Percentiles rank a stretch among this genome's conserved stretches.
Evolutionary conservation across 2,888 invertebrate genomes (phyloP).

Genomic region (Drosophila robusta): DNA sequence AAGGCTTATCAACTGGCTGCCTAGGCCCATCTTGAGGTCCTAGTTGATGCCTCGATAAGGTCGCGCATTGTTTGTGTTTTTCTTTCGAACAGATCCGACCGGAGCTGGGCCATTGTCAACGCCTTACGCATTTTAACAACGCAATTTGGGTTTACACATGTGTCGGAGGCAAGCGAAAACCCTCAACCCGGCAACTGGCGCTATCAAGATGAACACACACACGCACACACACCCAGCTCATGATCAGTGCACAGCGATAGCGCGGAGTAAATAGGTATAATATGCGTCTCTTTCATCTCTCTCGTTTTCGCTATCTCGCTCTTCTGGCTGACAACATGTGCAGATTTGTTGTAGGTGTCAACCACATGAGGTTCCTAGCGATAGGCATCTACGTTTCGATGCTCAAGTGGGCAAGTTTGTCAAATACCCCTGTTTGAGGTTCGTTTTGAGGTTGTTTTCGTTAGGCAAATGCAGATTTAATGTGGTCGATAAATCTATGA

Average conservation of each 20-base stretch:
- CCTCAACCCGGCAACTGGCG: conserved; percentile 39
- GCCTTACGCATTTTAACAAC: conserved; percentile 77
- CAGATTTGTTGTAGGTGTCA: conserved; percentile 77
- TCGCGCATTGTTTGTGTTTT: conserved; percentile 51
- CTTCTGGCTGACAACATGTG: conserved; percentile 63
- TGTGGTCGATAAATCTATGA: conserved; percentile 42
- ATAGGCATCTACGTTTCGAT: conserved; percentile 52
- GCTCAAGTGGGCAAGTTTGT: conserved; percentile 7
- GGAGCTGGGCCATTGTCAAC: conserved; percentile 68
- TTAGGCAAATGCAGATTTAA: conserved; percentile 64
- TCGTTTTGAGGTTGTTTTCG: conserved; percentile 23
- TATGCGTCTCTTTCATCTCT: conserved; percentile 32
- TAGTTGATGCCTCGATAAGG: conserved; percentile 58
- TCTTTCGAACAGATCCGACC: conserved; percentile 8
- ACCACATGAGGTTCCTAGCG: conserved; percentile 65
- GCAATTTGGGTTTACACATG: conserved; percentile 76
- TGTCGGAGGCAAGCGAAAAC: conserved; percentile 32
- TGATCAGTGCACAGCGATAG: conserved; percentile 36
- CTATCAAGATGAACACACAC: conserved; percentile 63
- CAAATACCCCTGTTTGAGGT: conserved; percentile 39
- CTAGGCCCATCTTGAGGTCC: conserved; percentile 52
- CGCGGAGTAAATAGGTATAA: conserved; percentile 16
- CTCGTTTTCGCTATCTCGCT: conserved; percentile 5
- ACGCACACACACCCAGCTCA: conserved; percentile 38
- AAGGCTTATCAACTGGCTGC: conserved; percentile 61